These are phyloP conservation scores for Anoplopoma fimbria DNA, from an alignment of 2,113 vertebrate species.

Conservation along the genomic window DNA sequence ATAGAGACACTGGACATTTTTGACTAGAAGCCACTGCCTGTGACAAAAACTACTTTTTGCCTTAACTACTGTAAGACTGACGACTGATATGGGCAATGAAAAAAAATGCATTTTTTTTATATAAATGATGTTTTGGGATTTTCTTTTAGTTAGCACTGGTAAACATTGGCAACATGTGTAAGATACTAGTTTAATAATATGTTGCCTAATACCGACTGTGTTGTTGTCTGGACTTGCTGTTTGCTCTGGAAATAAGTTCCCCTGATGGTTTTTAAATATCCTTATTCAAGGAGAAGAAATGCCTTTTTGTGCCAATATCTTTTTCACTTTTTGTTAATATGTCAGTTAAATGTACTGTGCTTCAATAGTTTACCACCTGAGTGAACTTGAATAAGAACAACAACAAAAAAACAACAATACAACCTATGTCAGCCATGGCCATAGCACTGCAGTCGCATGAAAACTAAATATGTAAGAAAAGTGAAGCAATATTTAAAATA, in stretches of 20 bases:
- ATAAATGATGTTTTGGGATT: slow-evolving; percentile 37
- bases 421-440: slow-evolving; percentile 23
- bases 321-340: slow-evolving; percentile 9
- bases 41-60: slow-evolving; percentile 63
- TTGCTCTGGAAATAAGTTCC: slow-evolving; percentile 32
- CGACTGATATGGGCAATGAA: slow-evolving; percentile 35
- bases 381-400: slow-evolving; percentile 62
- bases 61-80: slow-evolving; percentile 70
- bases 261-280: slow-evolving; percentile 15
- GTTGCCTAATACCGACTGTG: slow-evolving; percentile 31
- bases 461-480: slow-evolving; percentile 39
- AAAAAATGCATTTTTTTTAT: slow-evolving; percentile 43
- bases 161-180: slow-evolving; percentile 15
- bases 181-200: slow-evolving; percentile 26
- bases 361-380: slow-evolving; percentile 45
- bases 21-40: slow-evolving; percentile 47
- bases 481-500: slow-evolving; percentile 3
- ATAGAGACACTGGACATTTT: slow-evolving; percentile 43
- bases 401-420: slow-evolving; percentile 12
- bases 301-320: slow-evolving; percentile 18
- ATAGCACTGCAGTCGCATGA: slow-evolving; percentile 34
- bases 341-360: slow-evolving; percentile 36
- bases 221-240: slow-evolving; percentile 19
- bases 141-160: slow-evolving; percentile 46
- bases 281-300: slow-evolving; percentile 16